These are phyloP conservation scores for Isurus oxyrinchus DNA, from an alignment of 2,113 vertebrate species.

Conservation along the genomic window DNA sequence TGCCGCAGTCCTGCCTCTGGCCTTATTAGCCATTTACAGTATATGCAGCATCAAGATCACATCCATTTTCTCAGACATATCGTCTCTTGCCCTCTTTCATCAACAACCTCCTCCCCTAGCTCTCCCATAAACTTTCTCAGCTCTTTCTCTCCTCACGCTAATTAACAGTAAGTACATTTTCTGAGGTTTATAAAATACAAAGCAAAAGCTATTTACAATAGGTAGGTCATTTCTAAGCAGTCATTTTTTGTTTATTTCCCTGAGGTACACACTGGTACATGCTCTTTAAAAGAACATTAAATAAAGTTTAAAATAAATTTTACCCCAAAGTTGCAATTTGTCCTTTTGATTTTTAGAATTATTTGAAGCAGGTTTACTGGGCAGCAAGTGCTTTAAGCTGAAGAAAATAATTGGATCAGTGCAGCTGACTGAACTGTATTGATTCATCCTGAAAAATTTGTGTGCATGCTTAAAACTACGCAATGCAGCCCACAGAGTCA, in stretches of 20 bases:
- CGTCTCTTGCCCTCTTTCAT: background rate
- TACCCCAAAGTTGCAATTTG: background rate
- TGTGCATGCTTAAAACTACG: background rate
- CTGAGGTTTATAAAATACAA: background rate
- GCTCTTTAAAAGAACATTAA: background rate
- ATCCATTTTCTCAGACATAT: background rate
- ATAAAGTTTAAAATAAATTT: background rate
- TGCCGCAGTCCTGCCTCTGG: background rate
- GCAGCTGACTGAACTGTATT: background rate
- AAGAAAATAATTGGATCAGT: background rate
- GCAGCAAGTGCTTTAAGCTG: background rate
- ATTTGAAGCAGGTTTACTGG: background rate
- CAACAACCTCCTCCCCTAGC: background rate
- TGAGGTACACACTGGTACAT: background rate
- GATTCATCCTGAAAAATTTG: background rate
- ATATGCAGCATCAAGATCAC: background rate
- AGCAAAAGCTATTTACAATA: background rate
- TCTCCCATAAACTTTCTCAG: background rate
- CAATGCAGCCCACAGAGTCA: background rate
- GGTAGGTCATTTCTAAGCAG: background rate
- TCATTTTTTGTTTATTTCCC: background rate
- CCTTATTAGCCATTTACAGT: background rate
- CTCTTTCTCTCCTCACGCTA: background rate
- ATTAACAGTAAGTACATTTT: background rate
- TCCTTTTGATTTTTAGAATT: background rate